Conservation (phyloP, 2,113 vertebrate genomes). For the Eublepharis macularius region DNA sequence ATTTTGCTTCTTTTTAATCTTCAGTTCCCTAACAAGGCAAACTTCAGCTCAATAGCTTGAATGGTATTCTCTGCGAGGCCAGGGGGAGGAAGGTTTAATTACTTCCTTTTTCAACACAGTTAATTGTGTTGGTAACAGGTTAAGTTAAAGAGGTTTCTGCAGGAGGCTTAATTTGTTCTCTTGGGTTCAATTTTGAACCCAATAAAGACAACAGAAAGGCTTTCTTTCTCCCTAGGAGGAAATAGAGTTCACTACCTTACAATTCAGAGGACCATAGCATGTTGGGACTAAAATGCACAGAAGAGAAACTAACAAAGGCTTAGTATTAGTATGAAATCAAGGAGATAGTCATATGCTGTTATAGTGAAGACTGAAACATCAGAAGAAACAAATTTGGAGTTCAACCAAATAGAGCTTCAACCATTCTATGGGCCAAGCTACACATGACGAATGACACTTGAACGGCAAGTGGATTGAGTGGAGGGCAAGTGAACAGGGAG, state of each 20-base stretch:
- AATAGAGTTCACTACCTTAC: not conserved
- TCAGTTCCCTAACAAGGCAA: not conserved
- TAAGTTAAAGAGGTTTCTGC: slow-evolving; percentile 1
- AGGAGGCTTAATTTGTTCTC: not conserved
- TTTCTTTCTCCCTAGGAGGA: not conserved
- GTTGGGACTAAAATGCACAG: not conserved
- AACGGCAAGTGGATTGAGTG: no score
- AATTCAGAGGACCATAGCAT: not conserved
- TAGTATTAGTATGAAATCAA: not conserved
- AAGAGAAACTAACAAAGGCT: not conserved
- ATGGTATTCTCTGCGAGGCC: slow-evolving; percentile 14
- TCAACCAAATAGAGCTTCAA: not conserved
- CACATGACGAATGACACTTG: no score
- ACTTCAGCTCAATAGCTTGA: not conserved
- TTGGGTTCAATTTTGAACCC: slow-evolving; percentile 26
- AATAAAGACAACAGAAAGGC: not conserved
- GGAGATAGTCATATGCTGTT: not conserved
- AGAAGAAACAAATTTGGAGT: not conserved
- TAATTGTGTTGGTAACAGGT: slow-evolving; percentile 5
- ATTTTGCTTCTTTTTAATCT: slow-evolving; percentile 9
- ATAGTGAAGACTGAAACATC: not conserved
- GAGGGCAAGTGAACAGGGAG: no score
- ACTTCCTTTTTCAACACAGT: not conserved
- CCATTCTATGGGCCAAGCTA: no score
- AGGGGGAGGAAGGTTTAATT: not conserved